Base-by-base conservation (phyloP, 2,888 invertebrate species). In the Harmothoe impar region DNA sequence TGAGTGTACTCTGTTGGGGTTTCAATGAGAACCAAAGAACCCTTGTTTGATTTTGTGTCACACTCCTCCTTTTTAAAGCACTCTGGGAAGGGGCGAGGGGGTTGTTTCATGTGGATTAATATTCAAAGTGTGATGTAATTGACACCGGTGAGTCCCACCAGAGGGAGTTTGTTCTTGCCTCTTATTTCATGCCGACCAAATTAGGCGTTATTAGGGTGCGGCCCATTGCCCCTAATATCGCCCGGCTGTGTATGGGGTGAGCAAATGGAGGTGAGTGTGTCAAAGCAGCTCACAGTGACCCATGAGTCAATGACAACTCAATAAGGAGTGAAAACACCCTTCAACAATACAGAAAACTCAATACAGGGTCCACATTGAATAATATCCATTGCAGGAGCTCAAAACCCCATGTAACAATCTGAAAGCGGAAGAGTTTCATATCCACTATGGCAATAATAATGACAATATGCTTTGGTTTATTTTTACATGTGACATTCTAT, bases 121-220 rank as follows among this genome's bases (percentile, higher is more conserved):
- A 86, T 86, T 86, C 86, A 86, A 56, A 56, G 52, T 86, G 29
- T 54, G 86, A 86, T 86, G 86, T 86, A 86, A 86, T 86, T 54
- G 86, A 86, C 33, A 12, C 33, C 25, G 29, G 17, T 12, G n/a
- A 29, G 54, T 20, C 23, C 86, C 29, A 25, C 54, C 52, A 54
- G 86, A 23, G 52, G 52, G 54, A 86, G 54, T 86, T 86, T 86
- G 86, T 29, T 86, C 52, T 25, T 86, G 86, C 54, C 86, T 86
- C 86, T 86, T 29, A 86, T 86, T 86, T 54, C 86, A 86, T 86
- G 86, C 20, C 33, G 86, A 86, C 31, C 31, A 54, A 86, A 86
- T 86, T 86, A 86, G 86, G 29, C 54, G 56, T 86, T 86, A 86
- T 86, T 54, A 54, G 86, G 0, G 29, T 31, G n/a, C 54, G 52